Percentiles rank a stretch among this genome's conserved stretches.
These are phyloP conservation scores for Archips xylosteana DNA, from an alignment of 2,888 invertebrate genomes.

Conservation along the genomic window DNA sequence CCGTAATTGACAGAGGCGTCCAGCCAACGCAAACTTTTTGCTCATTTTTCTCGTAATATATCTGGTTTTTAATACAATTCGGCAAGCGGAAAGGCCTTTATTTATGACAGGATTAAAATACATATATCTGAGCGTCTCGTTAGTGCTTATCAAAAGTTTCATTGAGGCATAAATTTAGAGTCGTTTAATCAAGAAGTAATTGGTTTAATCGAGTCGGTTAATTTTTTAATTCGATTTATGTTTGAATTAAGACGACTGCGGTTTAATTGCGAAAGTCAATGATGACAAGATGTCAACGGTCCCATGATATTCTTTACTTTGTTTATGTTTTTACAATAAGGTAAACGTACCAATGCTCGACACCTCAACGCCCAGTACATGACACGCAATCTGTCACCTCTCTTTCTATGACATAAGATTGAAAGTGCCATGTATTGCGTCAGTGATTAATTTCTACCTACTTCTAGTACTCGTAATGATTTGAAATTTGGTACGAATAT, in stretches of 20 bases:
- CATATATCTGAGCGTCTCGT: constrained; percentile 38
- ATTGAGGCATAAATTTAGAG: constrained; percentile 17
- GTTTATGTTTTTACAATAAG: too few relatives aligned
- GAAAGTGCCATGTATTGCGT: too few relatives aligned
- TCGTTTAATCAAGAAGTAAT: constrained; percentile 28
- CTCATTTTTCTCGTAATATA: constrained; percentile 41
- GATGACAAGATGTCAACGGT: not conserved
- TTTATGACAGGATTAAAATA: constrained; percentile 50
- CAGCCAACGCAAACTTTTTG: constrained; percentile 54
- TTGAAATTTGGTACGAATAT: too few relatives aligned
- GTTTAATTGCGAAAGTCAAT: not conserved
- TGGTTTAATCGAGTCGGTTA: constrained; percentile 18
- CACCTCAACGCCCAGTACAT: too few relatives aligned
- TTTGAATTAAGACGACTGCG: not conserved
- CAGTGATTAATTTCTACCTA: too few relatives aligned
- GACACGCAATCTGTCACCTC: too few relatives aligned
- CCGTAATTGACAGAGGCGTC: constrained; percentile 65
- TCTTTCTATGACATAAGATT: too few relatives aligned
- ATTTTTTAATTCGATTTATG: constrained; percentile 10
- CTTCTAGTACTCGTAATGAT: too few relatives aligned
- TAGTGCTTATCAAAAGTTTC: constrained; percentile 35
- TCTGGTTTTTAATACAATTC: constrained; percentile 57
- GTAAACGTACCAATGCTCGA: too few relatives aligned
- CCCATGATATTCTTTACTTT: not conserved
- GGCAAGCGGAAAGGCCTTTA: constrained; percentile 60